These are phyloP conservation scores for Pelusios castaneus DNA, from an alignment of 2,113 vertebrate genomes.

Conservation along the genomic window DNA sequence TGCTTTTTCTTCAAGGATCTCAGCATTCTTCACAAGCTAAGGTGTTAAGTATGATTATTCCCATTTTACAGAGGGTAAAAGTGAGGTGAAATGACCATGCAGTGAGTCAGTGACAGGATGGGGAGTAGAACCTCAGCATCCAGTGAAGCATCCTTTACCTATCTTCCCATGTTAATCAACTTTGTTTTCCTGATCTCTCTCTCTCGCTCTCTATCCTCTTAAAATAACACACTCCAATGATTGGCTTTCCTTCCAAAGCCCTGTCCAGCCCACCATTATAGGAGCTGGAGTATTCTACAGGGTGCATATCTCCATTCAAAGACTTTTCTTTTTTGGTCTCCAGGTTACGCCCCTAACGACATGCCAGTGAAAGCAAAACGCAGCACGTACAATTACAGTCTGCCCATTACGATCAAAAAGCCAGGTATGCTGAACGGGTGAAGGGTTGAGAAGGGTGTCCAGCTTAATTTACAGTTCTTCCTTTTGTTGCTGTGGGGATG, in stretches of 20 bases:
- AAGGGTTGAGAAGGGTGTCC: not conserved
- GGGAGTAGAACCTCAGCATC: too few relatives aligned
- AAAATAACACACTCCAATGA: not conserved
- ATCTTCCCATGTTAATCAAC: not conserved
- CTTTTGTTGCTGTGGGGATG: not conserved
- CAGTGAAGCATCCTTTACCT: too few relatives aligned
- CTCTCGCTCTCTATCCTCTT: not conserved
- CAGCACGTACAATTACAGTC: constrained; percentile 91
- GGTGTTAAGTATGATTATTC: not conserved
- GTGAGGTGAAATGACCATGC: not conserved
- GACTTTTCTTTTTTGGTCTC: not conserved
- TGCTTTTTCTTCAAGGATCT: not conserved
- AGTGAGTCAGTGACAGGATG: not conserved
- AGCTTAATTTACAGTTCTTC: not conserved
- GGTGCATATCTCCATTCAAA: not conserved
- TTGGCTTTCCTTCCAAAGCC: not conserved
- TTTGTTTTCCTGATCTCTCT: not conserved
- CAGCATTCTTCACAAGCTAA: not conserved
- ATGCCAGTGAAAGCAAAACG: constrained; percentile 95
- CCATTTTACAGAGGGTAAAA: not conserved
- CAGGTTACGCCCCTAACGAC: constrained; percentile 85
- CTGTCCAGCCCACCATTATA: not conserved
- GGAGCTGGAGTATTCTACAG: not conserved
- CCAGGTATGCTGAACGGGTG: constrained; percentile 73
- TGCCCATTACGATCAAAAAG: constrained; percentile 93